Evolutionary conservation across 2,888 invertebrate genomes (phyloP).

Genomic region (Tetramorium bicarinatum): DNA sequence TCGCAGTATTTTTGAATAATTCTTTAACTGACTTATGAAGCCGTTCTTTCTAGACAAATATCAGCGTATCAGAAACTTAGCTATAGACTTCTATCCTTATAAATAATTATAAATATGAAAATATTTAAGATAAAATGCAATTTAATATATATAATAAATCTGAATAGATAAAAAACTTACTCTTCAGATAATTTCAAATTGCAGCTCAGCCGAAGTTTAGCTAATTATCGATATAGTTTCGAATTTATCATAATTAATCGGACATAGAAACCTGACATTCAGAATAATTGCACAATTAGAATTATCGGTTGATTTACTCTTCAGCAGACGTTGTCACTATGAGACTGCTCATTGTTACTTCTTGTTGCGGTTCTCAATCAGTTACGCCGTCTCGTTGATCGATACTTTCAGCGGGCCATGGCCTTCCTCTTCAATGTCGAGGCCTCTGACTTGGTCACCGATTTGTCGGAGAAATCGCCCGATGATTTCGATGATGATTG

Average conservation of each 20-base stretch:
- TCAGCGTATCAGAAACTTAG: background rate
- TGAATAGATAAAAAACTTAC: background rate
- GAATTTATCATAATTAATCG: background rate
- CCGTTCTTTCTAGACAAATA: background rate
- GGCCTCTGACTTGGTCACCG: no score
- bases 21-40: background rate
- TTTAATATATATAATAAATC: background rate
- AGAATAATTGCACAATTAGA: background rate
- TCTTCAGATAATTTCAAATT: background rate
- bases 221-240: background rate
- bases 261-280: background rate
- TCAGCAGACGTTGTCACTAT: conserved; percentile 38
- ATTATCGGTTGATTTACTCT: background rate
- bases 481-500: conserved; percentile 75
- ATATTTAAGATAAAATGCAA: background rate
- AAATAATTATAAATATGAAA: background rate
- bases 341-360: conserved; percentile 62
- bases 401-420: conserved; percentile 85
- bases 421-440: conserved; percentile 82
- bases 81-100: background rate
- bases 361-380: conserved; percentile 83
- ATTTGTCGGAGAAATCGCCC: conserved; percentile 74
- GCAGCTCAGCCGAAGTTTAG: background rate
- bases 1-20: background rate
- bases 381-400: conserved; percentile 86